Evolutionary conservation across 2,113 vertebrate species (phyloP).

Genomic region (Conger conger): DNA sequence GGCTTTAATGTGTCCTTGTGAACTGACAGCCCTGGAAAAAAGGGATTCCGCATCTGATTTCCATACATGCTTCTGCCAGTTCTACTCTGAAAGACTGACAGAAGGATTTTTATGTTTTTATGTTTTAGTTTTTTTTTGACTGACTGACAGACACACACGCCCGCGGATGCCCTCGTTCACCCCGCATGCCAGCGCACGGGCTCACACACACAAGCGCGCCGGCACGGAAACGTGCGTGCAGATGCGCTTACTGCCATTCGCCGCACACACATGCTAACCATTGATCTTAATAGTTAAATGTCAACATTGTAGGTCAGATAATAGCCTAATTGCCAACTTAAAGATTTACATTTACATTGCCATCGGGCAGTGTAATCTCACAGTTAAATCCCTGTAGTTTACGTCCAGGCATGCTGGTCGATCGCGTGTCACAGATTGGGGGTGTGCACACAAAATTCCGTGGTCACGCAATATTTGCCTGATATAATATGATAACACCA

Average conservation of each 20-base stretch:
- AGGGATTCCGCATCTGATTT: background rate
- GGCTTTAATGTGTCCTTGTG: background rate
- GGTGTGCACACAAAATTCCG: too few species aligned
- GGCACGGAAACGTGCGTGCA: background rate
- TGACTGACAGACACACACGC: background rate
- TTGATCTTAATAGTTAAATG: too few species aligned
- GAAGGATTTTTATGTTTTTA: background rate
- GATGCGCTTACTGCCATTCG: background rate
- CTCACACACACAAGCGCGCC: background rate
- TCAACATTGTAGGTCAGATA: too few species aligned
- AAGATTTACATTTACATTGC: too few species aligned
- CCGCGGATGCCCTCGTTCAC: slow-evolving; percentile 23
- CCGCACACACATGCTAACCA: background rate
- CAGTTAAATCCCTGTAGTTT: too few species aligned
- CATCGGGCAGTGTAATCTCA: too few species aligned
- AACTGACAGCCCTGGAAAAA: slow-evolving; percentile 1
- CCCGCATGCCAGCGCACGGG: background rate
- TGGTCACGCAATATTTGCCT: too few species aligned
- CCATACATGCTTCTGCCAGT: background rate
- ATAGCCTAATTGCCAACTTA: too few species aligned
- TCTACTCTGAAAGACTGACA: background rate
- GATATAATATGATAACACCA: too few species aligned
- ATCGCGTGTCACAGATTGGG: too few species aligned
- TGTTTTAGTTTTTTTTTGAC: background rate
- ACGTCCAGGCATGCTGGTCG: too few species aligned